These are phyloP conservation scores for Pyrochroa serraticornis DNA, from an alignment of 2,888 invertebrate genomes.

Conservation along the genomic window DNA sequence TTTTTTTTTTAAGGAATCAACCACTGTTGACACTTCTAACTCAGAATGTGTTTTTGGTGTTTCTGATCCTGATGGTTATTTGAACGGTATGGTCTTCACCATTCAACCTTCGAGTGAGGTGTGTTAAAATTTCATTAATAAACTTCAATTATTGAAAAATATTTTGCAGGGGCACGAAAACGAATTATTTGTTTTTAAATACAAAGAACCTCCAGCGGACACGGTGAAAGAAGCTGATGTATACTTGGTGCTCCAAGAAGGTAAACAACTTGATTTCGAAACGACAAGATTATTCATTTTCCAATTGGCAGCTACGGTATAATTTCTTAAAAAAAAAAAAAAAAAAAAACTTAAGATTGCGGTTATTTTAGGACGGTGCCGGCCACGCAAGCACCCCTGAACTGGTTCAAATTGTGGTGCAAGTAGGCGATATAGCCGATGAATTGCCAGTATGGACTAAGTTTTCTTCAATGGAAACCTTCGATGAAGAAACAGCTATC, in stretches of 20 bases:
- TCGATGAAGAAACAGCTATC: conserved; percentile 60
- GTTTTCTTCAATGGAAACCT: conserved; percentile 62
- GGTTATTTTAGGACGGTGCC: conserved; percentile 52
- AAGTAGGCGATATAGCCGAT: conserved; percentile 65
- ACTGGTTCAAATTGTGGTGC: conserved; percentile 59
- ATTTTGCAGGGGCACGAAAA: conserved; percentile 31
- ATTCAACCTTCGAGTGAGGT: conserved; percentile 9
- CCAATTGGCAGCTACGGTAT: conserved; percentile 62
- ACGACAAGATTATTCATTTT: conserved; percentile 63
- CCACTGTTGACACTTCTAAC: conserved; percentile 10
- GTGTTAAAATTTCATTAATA: conserved; percentile 7
- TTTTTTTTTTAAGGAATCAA: conserved; percentile 36
- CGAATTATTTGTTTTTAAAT: conserved; percentile 33
- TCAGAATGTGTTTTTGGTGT: conserved; percentile 34
- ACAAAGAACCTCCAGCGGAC: conserved; percentile 27
- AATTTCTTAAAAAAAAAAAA: neutral
- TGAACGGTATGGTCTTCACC: conserved; percentile 33
- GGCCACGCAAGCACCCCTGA: conserved; percentile 57
- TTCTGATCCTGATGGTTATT: conserved; percentile 42
- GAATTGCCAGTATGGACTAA: conserved; percentile 68
- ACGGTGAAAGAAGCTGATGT: conserved; percentile 32
- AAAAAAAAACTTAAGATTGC: no score
- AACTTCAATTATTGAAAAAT: neutral
- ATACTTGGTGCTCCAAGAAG: conserved; percentile 38
- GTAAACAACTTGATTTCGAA: conserved; percentile 52